Evolutionary conservation across 2,888 invertebrate genomes (phyloP).

Genomic region (Amphipyra berbera): DNA sequence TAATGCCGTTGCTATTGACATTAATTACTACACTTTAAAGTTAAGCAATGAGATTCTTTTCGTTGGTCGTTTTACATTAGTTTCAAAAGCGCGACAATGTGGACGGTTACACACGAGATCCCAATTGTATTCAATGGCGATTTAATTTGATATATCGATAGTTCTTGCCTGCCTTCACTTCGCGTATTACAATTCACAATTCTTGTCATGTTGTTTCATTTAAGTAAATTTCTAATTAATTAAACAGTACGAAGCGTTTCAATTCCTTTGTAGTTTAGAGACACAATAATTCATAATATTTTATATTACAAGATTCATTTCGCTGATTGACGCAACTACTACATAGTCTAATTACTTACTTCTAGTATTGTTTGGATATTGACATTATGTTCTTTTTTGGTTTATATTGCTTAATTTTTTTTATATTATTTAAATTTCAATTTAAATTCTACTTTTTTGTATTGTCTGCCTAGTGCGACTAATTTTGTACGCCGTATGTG

Average conservation of each 20-base stretch:
- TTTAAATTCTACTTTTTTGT: too few relatives aligned
- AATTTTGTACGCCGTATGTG: too few relatives aligned
- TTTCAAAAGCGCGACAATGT: constrained; percentile 44
- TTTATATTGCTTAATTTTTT: too few relatives aligned
- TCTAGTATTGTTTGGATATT: too few relatives aligned
- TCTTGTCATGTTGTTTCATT: constrained; percentile 30
- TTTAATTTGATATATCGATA: constrained; percentile 77
- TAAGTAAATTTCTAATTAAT: constrained; percentile 20
- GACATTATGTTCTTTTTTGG: too few relatives aligned
- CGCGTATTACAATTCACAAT: constrained; percentile 36
- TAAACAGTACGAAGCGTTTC: constrained; percentile 3
- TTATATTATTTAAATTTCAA: too few relatives aligned
- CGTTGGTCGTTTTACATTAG: constrained; percentile 45
- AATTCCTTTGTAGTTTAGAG: not conserved
- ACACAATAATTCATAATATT: not conserved
- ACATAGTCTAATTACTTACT: not conserved
- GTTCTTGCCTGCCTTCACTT: constrained; percentile 59
- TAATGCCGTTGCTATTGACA: constrained; percentile 40
- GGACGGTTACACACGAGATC: constrained; percentile 59
- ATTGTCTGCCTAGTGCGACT: too few relatives aligned
- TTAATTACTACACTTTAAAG: constrained; percentile 42
- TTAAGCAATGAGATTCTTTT: constrained; percentile 43
- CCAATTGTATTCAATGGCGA: constrained; percentile 80
- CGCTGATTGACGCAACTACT: not conserved
- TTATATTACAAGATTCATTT: not conserved